A percentile compares a stretch with the other conserved stretches of the same genome.
Evolutionary conservation across 2,888 invertebrate species (phyloP).

Genomic region (Venusia cambrica): DNA sequence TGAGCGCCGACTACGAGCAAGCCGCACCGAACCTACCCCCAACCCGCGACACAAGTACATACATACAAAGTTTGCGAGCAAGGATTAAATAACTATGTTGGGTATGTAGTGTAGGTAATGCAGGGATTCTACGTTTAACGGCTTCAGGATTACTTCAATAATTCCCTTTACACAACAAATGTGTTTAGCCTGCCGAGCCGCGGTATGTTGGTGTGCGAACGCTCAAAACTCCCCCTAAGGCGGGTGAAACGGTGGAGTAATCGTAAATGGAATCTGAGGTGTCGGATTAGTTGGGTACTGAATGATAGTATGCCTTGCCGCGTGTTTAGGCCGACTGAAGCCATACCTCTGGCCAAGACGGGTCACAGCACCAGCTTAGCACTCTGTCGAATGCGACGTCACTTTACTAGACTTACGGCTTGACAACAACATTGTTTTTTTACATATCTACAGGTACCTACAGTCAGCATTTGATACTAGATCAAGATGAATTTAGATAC

Average conservation of each 20-base stretch:
- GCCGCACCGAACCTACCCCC: constrained; percentile 38
- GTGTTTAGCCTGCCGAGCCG: constrained; percentile 59
- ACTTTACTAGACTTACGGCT: constrained; percentile 50
- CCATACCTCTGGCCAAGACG: constrained; percentile 52
- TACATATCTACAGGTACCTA: constrained; percentile 53
- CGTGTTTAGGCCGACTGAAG: constrained; percentile 56
- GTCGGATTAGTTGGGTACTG: constrained; percentile 19
- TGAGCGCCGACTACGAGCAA: constrained; percentile 39
- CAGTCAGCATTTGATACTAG: no score
- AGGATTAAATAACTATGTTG: constrained; percentile 74
- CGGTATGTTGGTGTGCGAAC: constrained; percentile 31
- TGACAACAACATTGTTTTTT: constrained; percentile 40
- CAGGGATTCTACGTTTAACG: constrained; percentile 75
- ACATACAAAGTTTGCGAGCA: constrained; percentile 58
- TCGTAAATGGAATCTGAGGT: constrained; percentile 40
- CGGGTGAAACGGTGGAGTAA: constrained; percentile 40
- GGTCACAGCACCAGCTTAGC: constrained; percentile 58
- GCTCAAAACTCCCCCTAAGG: constrained; percentile 29
- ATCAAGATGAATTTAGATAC: no score
- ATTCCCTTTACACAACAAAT: constrained; percentile 74
- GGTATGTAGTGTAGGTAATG: constrained; percentile 75
- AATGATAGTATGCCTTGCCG: constrained; percentile 13
- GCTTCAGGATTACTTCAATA: constrained; percentile 77
- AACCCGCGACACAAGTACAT: constrained; percentile 44
- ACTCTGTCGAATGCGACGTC: constrained; percentile 52